phyloP scores from a whole-genome alignment of 23 tunicate species.

The Styela clava region DNA sequence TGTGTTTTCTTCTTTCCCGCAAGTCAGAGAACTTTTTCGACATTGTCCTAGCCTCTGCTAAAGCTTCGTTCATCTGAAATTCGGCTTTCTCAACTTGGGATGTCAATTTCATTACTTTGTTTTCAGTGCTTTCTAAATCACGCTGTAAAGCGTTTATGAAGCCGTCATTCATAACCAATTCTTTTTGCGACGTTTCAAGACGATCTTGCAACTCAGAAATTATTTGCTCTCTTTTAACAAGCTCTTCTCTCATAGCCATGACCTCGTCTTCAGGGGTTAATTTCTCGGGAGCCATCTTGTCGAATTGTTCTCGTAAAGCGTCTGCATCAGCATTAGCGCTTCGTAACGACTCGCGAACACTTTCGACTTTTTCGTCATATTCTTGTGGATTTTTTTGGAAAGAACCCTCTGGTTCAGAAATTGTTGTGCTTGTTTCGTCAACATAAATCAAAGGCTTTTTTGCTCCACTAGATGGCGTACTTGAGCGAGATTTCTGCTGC shows the following conservation, averaged over 20 bases:
- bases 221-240: constrained; percentile 33
- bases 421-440: neutral
- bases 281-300: constrained; percentile 54
- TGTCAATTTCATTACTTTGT: constrained; percentile 38
- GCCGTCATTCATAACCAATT: constrained; percentile 39
- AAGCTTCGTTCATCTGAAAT: constrained; percentile 36
- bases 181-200: constrained; percentile 33
- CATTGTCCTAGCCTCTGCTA: constrained; percentile 50
- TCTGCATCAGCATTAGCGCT: constrained; percentile 48
- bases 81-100: constrained; percentile 37
- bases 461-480: neutral
- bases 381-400: neutral
- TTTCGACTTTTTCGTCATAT: constrained; percentile 29
- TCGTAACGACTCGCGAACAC: constrained; percentile 38
- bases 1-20: constrained; percentile 69
- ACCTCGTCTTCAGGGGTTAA: constrained; percentile 52
- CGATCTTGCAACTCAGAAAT: constrained; percentile 24
- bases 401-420: neutral
- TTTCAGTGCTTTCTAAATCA: constrained; percentile 33
- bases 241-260: constrained; percentile 35
- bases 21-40: constrained; percentile 67
- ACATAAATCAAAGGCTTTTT: neutral
- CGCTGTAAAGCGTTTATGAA: constrained; percentile 44
- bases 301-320: constrained; percentile 52
- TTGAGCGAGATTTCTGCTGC: neutral